Conservation (phyloP, 1,140 invertebrate species). For the Pissodes strobi region DNA sequence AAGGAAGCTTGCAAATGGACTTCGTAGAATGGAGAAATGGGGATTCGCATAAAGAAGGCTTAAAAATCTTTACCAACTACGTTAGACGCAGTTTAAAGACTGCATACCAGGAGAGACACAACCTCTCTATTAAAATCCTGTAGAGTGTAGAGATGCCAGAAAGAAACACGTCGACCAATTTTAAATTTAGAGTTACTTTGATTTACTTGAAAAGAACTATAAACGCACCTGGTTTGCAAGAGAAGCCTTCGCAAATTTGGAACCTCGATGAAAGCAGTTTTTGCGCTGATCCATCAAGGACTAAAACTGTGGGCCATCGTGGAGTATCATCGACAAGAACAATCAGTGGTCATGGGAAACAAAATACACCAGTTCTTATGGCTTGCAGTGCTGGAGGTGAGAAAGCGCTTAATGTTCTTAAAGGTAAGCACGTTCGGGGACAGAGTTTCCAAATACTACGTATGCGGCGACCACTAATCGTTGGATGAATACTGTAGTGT, state of each 20-base stretch:
- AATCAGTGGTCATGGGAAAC: slow-evolving; percentile 46
- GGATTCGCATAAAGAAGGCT: too few species aligned
- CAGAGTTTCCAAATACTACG: too few species aligned
- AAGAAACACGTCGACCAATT: slow-evolving; percentile 46
- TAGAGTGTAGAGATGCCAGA: slow-evolving; percentile 49
- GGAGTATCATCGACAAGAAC: slow-evolving; percentile 43
- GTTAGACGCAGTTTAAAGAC: too few species aligned
- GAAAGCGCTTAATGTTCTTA: slow-evolving; percentile 51
- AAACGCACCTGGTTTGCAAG: slow-evolving; percentile 32
- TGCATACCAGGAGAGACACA: too few species aligned
- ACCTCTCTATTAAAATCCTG: too few species aligned
- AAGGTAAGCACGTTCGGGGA: slow-evolving; percentile 40
- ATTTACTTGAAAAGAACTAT: slow-evolving; percentile 41
- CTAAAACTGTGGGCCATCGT: slow-evolving; percentile 46
- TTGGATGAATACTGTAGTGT: too few species aligned
- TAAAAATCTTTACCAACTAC: too few species aligned
- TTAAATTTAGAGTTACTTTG: slow-evolving; percentile 46
- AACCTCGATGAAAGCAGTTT: slow-evolving; percentile 51
- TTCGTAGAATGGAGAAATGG: too few species aligned
- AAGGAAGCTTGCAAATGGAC: too few species aligned
- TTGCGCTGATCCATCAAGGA: too few species aligned
- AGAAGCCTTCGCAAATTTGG: slow-evolving; percentile 46
- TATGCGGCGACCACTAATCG: too few species aligned
- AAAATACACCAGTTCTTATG: slow-evolving; percentile 52
- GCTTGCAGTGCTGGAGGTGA: slow-evolving; percentile 47